These are phyloP conservation scores for Lacerta viridis DNA, from an alignment of 2,797 vertebrate species.

Conservation along the genomic window DNA sequence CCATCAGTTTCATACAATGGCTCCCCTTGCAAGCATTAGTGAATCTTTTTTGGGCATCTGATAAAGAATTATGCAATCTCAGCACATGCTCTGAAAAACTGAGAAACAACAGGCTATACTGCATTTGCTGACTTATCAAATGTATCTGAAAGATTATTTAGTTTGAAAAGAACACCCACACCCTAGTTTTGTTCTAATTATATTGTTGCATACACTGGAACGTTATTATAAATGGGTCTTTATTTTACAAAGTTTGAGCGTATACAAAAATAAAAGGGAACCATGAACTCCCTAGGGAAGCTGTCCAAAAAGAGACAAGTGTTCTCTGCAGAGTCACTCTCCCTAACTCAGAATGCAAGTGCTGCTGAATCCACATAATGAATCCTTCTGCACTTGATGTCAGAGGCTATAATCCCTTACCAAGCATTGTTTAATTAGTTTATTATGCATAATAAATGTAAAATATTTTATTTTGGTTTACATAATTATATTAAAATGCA, in stretches of 20 bases:
- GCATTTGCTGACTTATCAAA: conserved; percentile 45
- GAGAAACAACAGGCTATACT: conserved; percentile 14
- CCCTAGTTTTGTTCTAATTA: conserved; percentile 51
- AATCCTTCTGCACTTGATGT: conserved; percentile 56
- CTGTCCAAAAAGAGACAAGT: conserved; percentile 72
- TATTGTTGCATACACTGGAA: conserved; percentile 58
- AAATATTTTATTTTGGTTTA: conserved; percentile 69
- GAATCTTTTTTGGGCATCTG: conserved; percentile 1
- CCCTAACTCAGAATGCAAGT: conserved; percentile 47
- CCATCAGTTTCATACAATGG: conserved; percentile 46
- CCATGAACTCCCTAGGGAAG: conserved; percentile 71
- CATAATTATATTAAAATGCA: conserved; percentile 70
- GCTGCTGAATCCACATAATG: conserved; percentile 57
- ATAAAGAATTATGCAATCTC: conserved; percentile 45
- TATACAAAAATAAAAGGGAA: conserved; percentile 67
- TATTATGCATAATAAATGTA: conserved; percentile 74
- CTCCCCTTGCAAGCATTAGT: conserved; percentile 19
- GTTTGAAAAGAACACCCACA: conserved; percentile 53
- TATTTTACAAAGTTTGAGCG: conserved; percentile 44
- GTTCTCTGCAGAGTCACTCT: conserved; percentile 60
- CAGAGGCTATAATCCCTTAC: conserved; percentile 54
- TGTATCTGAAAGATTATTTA: conserved; percentile 51
- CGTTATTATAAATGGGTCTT: conserved; percentile 52
- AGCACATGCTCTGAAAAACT: conserved; percentile 30
- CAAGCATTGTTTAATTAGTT: conserved; percentile 66